Percentiles rank a stretch among this genome's conserved stretches.
phyloP scores from a whole-genome alignment of 1,140 invertebrate genomes.

The Eulimnadia texana region DNA sequence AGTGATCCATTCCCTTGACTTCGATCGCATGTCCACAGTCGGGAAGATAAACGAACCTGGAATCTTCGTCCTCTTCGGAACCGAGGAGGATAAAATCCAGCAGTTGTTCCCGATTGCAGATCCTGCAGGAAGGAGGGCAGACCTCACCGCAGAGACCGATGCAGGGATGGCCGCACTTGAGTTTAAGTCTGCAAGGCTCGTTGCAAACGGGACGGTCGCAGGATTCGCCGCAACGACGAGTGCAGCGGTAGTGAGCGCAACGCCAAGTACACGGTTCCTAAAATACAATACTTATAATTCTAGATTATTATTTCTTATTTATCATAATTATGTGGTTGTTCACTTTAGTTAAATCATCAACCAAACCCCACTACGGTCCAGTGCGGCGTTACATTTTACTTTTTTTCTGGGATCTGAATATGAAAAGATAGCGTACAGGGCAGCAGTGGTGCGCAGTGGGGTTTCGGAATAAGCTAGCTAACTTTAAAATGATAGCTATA shows the following conservation, averaged over 20 bases:
- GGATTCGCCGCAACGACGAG: slow-evolving; percentile 34
- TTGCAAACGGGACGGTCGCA: slow-evolving; percentile 38
- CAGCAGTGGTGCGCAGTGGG: too few relatives aligned
- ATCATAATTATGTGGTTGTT: not conserved
- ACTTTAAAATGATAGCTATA: too few relatives aligned
- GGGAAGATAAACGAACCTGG: slow-evolving; percentile 28
- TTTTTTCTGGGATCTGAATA: too few relatives aligned
- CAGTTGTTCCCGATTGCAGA: not conserved
- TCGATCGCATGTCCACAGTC: slow-evolving; percentile 32
- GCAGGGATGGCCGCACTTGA: slow-evolving; percentile 43
- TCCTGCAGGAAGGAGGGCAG: not conserved
- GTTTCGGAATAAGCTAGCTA: too few relatives aligned
- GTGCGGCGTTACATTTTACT: too few relatives aligned
- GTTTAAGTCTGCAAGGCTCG: slow-evolving; percentile 31
- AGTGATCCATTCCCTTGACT: slow-evolving; percentile 35
- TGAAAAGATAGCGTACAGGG: too few relatives aligned
- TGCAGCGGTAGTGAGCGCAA: slow-evolving; percentile 40
- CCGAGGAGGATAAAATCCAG: not conserved
- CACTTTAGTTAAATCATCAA: not conserved
- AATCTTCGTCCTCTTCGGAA: not conserved
- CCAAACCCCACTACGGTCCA: too few relatives aligned
- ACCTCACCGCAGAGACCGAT: slow-evolving; percentile 29
- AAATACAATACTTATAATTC: not conserved
- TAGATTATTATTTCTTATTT: not conserved
- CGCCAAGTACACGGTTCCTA: slow-evolving; percentile 25